Conservation (phyloP, 2,888 invertebrate species). For the Chloromyia formosa region DNA sequence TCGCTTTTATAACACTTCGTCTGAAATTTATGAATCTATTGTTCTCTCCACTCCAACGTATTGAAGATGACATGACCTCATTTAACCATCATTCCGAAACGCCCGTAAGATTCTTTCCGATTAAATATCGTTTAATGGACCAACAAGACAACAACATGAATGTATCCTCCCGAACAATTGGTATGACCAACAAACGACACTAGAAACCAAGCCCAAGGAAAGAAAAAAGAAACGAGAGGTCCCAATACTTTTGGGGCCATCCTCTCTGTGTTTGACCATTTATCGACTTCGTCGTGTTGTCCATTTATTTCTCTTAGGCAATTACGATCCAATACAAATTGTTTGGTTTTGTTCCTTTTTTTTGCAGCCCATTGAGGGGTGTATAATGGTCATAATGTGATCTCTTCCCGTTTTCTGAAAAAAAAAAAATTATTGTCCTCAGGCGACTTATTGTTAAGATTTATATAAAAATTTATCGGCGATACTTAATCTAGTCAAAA, state of each 20-base stretch:
- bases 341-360: neutral
- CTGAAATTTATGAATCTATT: conserved; percentile 53
- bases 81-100: neutral
- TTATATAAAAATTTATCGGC: conserved; percentile 58
- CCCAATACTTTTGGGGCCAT: neutral
- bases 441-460: conserved; percentile 60
- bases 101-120: conserved; percentile 50
- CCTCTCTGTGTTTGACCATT: neutral
- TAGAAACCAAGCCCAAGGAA: neutral
- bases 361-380: neutral
- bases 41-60: conserved; percentile 43
- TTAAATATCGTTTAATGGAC: conserved; percentile 52
- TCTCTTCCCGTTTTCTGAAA: conserved; percentile 8
- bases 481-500: conserved; percentile 56
- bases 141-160: conserved; percentile 43
- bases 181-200: neutral
- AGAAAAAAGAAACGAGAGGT: too few relatives aligned
- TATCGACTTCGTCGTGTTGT: neutral
- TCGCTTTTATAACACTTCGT: conserved; percentile 52
- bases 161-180: neutral
- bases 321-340: conserved; percentile 5
- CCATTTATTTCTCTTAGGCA: neutral
- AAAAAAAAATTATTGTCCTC: conserved; percentile 54
- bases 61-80: conserved; percentile 19
- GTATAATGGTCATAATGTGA: conserved; percentile 37